Base-by-base conservation (phyloP, 2,113 vertebrate genomes). In the Vireo altiloquus region DNA sequence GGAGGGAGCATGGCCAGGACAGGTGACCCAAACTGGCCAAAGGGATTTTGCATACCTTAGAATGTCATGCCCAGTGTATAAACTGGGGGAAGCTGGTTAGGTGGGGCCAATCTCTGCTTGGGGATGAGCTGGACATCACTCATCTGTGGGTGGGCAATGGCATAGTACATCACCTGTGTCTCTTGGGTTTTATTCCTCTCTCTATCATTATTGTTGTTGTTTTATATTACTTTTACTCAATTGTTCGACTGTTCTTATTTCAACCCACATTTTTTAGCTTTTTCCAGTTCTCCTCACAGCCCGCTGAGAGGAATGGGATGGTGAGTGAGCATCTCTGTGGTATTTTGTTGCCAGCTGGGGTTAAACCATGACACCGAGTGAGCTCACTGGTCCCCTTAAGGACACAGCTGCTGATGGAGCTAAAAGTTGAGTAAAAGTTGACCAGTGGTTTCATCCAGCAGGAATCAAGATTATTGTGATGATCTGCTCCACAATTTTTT, bases 81-180 rank as follows among this genome's bases (percentile, higher is more conserved):
- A 75, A 47, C 30, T 31, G 16, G 30, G 9, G 28, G 17, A 33
- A 57, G 7, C 8, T 75, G 39, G 11, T n/a, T n/a, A 11, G 6
- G 6, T 30, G 24, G n/a, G 37, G n/a, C 28, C n/a, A 68, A 0
- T 66, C 3, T 4, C 20, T 60, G 28, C 30, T 25, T 3, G 3
- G 24, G 24, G 24, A 30, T 30, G n/a, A 53, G 19, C 24, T 75
- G n/a, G 17, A 6, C 30, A 35, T 44, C 20, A 6, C 11, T 25
- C n/a, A 31, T 47, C 17, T 35, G 20, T 30, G 27, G 8, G 7
- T 40, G n/a, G 20, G 14, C 11, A 53, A 22, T 13, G 0, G 0
- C 31, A 22, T 5, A 40, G 21, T 31, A n/a, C 40, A 35, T 40
- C n/a, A 12, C 20, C 20, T 37, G 4, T 40, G 47, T 56, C 13